Base-by-base conservation (phyloP, 2,888 invertebrate genomes). In the Galerucella calmariensis region DNA sequence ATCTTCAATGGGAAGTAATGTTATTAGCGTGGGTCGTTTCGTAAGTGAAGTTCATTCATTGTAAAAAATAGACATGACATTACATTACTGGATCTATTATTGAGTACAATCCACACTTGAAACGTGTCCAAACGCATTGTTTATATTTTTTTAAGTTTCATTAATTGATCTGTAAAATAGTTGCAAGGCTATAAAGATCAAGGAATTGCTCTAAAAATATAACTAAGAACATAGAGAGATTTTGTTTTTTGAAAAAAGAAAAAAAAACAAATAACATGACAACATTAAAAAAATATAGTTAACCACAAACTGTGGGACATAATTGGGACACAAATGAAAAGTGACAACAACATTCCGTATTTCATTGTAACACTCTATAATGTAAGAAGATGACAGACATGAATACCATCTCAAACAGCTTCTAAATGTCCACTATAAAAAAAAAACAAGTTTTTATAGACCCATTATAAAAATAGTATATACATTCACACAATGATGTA, bases 11-110 rank as follows among this genome's bases (percentile, higher is more conserved):
- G 6, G 8, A 41, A 9, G 8, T 5, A 9, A 20, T 16, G 12
- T 65, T 44, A 44, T 65, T 44, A 65, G 16, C 20, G 63, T 65
- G 63, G 63, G 63, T n/a, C 44, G 63, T 35, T 61, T 27, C 24
- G 35, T 61, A 61, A 61, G 27, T 8, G 24, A 59, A 27, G 62
- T 65, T 65, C 63, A 65, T 65, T 65, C 63, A 65, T 65, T 44
- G 12, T 44, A 65, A 44, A 65, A 65, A 65, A 65, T 46, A 65
- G 63, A 46, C 41, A 44, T 65, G 63, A 65, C 63, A 65, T 65
- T 65, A 65, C 46, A 9, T 41, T 63, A 5, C 35, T 44, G 11
- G 20, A 63, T 41, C 46, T 65, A 65, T 65, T 46, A 65, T 46
- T 11, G 24, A 44, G 24, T 65, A 65, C n/a, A 8, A 41, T 41